Base-by-base conservation (phyloP, 2,113 vertebrate species). In the Rallus limicola region DNA sequence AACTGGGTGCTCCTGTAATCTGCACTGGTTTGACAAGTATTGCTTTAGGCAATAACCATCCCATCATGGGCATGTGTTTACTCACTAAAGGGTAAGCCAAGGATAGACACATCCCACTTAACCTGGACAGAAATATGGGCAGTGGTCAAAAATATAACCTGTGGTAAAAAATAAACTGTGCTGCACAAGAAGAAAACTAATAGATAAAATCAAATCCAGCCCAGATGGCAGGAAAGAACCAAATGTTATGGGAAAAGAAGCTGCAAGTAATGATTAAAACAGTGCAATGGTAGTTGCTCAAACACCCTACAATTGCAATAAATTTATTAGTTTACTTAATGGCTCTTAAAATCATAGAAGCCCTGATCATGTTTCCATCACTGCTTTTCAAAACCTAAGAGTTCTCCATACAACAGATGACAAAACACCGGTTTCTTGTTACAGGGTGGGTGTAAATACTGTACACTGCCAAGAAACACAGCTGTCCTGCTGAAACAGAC, bases 341-440 rank as follows among this genome's bases (percentile, higher is more conserved):
- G 50, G 69, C 53, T 79, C 59, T 72, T 62, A 77, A 86, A 95
- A 94, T 79, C 81, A 89, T n/a, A 21, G 65, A 72, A 89, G 16
- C 40, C 40, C 40, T 26, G 77, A 52, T 94, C 53, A 9, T 8
- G 40, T 85, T 93, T 86, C 63, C 46, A 82, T 70, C 59, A 63
- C 36, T 85, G 92, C 64, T 82, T 89, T 87, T 88, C 92, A 93
- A 89, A 95, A 79, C 62, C n/a, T 36, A 36, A 23, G 74, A 68
- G 92, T 65, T 92, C 50, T 58, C 63, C 70, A 52, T 28, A 53
- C 62, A 95, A 48, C 83, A 96, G 74, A 95, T 82, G 81, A 92
- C 88, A 97, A 96, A 96, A 93, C 53, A 84, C 44, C 46, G 88
- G 88, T 89, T 91, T 96, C 91, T 93, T 62, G 53, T 95, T 95